These are phyloP conservation scores for Lordiphosa collinella DNA, from an alignment of 1,140 invertebrate genomes.

Conservation along the genomic window DNA sequence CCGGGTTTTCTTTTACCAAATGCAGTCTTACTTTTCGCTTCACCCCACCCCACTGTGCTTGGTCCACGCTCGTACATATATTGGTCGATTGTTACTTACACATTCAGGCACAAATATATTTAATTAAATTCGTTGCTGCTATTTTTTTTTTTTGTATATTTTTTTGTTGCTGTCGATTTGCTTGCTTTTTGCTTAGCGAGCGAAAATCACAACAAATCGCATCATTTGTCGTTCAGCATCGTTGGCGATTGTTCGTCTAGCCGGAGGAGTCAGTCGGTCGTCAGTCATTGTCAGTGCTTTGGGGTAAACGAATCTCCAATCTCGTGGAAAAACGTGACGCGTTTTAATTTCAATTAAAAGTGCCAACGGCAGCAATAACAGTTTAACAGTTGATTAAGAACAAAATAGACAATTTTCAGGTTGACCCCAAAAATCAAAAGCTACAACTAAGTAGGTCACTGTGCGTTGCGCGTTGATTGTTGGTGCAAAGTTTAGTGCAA, in stretches of 20 bases:
- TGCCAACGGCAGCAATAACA: conserved; percentile 14
- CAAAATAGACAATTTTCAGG: conserved; percentile 9
- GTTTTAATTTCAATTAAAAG: conserved; percentile 34
- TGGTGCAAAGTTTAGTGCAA: conserved; percentile 17
- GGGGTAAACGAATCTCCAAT: neutral
- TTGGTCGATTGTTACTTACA: conserved; percentile 15
- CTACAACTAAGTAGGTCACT: conserved; percentile 59
- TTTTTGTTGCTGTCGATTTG: conserved; percentile 6
- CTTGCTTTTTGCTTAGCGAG: conserved; percentile 23
- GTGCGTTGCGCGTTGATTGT: conserved; percentile 15
- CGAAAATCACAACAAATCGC: conserved; percentile 50
- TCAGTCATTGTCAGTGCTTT: conserved; percentile 3
- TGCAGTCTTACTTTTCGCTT: too few species aligned
- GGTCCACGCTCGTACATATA: conserved; percentile 25
- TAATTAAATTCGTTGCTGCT: conserved; percentile 58
- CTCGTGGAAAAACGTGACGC: conserved; percentile 3
- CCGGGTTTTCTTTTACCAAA: too few species aligned
- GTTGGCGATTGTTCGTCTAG: conserved; percentile 38
- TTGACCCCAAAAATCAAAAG: neutral
- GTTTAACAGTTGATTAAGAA: conserved; percentile 28
- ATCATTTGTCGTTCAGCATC: conserved; percentile 64
- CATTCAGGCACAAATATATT: conserved; percentile 41
- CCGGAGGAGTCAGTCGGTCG: conserved; percentile 7
- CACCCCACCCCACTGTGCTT: conserved; percentile 23
- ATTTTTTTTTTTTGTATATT: conserved; percentile 23